Evolutionary conservation across 2,888 invertebrate genomes (phyloP).

Genomic region (Synergus gifuensis): DNA sequence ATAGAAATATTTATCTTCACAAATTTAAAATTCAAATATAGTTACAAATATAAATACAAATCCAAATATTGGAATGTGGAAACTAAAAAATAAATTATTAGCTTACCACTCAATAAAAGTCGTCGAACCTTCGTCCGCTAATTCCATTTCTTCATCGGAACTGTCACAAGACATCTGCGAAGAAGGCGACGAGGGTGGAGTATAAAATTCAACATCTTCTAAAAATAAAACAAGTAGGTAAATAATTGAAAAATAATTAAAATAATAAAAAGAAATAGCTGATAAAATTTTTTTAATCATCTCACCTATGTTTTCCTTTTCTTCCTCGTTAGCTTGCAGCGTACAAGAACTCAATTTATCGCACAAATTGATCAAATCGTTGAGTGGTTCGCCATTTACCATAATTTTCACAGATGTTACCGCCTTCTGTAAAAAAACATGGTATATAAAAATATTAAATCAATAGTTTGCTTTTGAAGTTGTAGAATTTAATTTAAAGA

Average conservation of each 20-base stretch:
- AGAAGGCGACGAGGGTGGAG: slow-evolving; percentile 79
- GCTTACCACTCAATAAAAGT: slow-evolving; percentile 85
- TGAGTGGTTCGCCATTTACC: slow-evolving; percentile 13
- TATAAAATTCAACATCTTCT: slow-evolving; percentile 80
- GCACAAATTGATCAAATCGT: slow-evolving; percentile 50
- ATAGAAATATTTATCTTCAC: background rate
- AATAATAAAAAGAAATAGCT: slow-evolving; percentile 2
- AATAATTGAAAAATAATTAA: slow-evolving; percentile 9
- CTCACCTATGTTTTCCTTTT: slow-evolving; percentile 51
- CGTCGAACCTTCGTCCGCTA: slow-evolving; percentile 79
- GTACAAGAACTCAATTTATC: slow-evolving; percentile 56
- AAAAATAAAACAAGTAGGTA: slow-evolving; percentile 44
- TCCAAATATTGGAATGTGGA: background rate
- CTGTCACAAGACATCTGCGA: slow-evolving; percentile 72
- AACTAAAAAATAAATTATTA: background rate
- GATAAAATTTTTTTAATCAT: background rate
- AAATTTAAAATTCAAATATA: slow-evolving; percentile 12
- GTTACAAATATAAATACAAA: slow-evolving; percentile 27
- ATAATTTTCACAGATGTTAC: background rate
- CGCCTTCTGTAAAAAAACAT: background rate
- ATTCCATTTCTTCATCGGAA: slow-evolving; percentile 77
- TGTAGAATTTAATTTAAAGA: too few relatives aligned
- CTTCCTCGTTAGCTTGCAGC: slow-evolving; percentile 49
- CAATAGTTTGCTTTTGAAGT: too few relatives aligned
- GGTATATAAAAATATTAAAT: background rate